Evolutionary conservation across 2,113 vertebrate species (phyloP), one percentile per base, ranked within the genome.

Genomic region (Ivindomyrus marchei): DNA sequence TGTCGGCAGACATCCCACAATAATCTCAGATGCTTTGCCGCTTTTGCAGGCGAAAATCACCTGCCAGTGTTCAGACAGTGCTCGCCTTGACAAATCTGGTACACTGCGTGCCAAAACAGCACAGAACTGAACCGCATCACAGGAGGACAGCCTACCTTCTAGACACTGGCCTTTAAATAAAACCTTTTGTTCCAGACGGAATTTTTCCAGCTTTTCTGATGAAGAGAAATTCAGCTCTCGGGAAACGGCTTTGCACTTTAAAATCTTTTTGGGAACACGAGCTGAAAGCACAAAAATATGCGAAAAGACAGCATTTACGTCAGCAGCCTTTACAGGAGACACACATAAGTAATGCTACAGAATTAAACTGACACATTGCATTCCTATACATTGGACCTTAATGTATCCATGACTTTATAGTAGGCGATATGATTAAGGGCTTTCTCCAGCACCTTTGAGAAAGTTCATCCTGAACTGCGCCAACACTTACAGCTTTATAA

Each of bases 121-220:
- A 27, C 36, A 80, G 24, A 88, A 24, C 53, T 15, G n/a, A 10
- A 84, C 7, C 5, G 5, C n/a, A 86, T 47, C 27, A 45, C 85
- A 89, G 10, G 4, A 39, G 58, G 0, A 52, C n/a, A n/a, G 17
- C 83, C 3, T 96, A 99, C 98, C 98, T 99, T 99, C 98, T 96
- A 99, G 94, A 96, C 98, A 99, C 91, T 99, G 98, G 91, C 98
- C 98, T 96, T 99, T 99, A 95, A 99, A 99, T 96, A 98, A 99
- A 93, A 99, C 98, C 95, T 99, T 99, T 94, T 99, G 98, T 94
- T 99, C 98, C 96, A 99, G 95, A 85, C 98, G 94, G 94, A 99
- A 99, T 94, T 99, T 99, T 94, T 99, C 98, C 97, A 99, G 97
- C 92, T 99, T 98, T 94, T 99, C 98, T 49, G 97, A 95, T 39